Evolutionary conservation across 2,888 invertebrate genomes (phyloP), one percentile per base, ranked within the genome.

Genomic region (Acleris sparsana): DNA sequence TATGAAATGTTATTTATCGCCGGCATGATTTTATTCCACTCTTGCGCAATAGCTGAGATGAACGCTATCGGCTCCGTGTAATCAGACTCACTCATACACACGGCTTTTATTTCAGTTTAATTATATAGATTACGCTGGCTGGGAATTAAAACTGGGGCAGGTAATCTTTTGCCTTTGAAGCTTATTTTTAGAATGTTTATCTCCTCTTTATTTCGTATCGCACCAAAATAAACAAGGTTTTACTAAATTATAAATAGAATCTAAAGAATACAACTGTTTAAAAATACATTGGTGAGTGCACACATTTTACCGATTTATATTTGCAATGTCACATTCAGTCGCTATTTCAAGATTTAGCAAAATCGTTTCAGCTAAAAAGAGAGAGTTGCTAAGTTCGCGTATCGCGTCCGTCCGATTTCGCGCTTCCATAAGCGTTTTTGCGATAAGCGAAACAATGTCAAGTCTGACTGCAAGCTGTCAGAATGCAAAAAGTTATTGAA

Each of bases 1-100:
- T 88, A 86, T 86, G 85, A 88, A 87, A 88, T 82, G 75, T 83
- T 79, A 85, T 85, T 86, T 86, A 85, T 82, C 77, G 73, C 68
- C 74, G 76, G 72, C 78, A 80, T 82, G 77, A 83, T 85, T 86
- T 85, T 83, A 82, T 85, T 83, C 80, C 85, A 76, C 75, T 76
- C 82, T 88, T 89, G 82, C 82, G 85, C 80, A 88, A 86, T 85
- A 75, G 76, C 72, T 70, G 62, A 73, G 80, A 79, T 77, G 73
- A 77, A 73, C 71, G 70, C 71, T 67, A 69, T 74, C 70, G 69
- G 68, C 63, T 68, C 70, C 69, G 69, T 66, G 29, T 74, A 71
- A 68, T 69, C 68, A 71, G 56, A 67, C 58, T 57, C 39, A 65
- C 63, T 53, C 71, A 63, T 58, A 57, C 67, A 69, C 60, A 29